Conservation (phyloP, 2,888 invertebrate species). For the Chydorus sphaericus region DNA sequence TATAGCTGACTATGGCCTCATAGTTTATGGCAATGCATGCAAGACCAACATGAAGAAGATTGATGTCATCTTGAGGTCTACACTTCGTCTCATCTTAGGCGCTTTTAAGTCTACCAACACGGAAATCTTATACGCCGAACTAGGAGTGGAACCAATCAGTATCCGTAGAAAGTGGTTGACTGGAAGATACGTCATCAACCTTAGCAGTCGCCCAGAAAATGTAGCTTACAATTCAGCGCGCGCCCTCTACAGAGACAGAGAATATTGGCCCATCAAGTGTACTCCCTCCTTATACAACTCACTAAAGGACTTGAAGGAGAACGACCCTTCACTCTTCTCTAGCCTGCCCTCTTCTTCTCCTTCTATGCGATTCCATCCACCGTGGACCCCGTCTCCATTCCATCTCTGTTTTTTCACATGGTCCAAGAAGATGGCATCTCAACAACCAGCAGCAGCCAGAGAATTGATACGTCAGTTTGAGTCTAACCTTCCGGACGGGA, state of each 20-base stretch:
- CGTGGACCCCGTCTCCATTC: background rate
- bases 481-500: background rate
- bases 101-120: background rate
- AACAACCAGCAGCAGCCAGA: background rate
- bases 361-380: background rate
- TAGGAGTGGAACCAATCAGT: background rate
- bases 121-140: background rate
- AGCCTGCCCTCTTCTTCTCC: background rate
- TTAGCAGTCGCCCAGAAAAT: background rate
- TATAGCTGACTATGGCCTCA: conserved; percentile 13
- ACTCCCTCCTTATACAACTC: background rate
- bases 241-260: background rate
- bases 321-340: background rate
- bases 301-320: background rate
- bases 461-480: background rate
- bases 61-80: background rate
- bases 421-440: background rate
- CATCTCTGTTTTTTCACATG: background rate
- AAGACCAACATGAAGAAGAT: background rate
- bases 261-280: background rate
- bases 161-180: background rate
- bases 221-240: background rate
- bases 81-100: background rate
- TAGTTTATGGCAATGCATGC: background rate
- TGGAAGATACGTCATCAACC: background rate